These are phyloP conservation scores for Anagyrus pseudococci DNA, from an alignment of 2,888 invertebrate species.

Conservation along the genomic window DNA sequence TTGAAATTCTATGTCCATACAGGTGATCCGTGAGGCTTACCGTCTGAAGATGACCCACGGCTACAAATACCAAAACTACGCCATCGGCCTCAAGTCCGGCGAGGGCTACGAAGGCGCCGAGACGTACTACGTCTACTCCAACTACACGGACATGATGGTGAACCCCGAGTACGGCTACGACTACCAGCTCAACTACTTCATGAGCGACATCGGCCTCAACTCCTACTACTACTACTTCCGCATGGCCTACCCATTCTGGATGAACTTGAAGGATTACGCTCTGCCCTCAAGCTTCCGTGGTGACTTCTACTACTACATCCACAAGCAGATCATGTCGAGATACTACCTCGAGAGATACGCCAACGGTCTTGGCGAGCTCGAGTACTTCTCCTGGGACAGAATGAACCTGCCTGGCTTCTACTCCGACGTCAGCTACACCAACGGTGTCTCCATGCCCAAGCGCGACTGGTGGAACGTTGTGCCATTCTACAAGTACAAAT, in stretches of 20 bases:
- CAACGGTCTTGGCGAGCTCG: conserved; percentile 69
- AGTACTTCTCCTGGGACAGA: conserved; percentile 67
- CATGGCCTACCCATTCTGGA: conserved; percentile 72
- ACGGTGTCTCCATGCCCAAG: conserved; percentile 68
- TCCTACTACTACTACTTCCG: conserved; percentile 74
- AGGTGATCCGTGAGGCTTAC: conserved; percentile 71
- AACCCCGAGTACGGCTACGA: conserved; percentile 64
- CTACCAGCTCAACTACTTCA: conserved; percentile 71
- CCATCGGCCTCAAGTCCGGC: conserved; percentile 39
- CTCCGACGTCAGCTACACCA: conserved; percentile 69
- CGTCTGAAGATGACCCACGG: conserved; percentile 65
- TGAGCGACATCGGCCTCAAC: conserved; percentile 74
- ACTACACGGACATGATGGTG: conserved; percentile 64
- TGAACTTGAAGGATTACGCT: conserved; percentile 65
- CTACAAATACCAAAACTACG: conserved; percentile 49
- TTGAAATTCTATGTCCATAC: no score
- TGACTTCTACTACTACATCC: conserved; percentile 70
- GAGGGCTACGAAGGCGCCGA: conserved; percentile 48
- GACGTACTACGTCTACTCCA: conserved; percentile 68
- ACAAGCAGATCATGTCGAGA: conserved; percentile 73
- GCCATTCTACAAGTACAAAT: conserved; percentile 52
- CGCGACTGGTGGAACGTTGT: conserved; percentile 63
- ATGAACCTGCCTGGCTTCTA: conserved; percentile 67
- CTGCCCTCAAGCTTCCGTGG: conserved; percentile 68
- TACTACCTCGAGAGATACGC: conserved; percentile 75